Evolutionary conservation across 1,140 invertebrate genomes (phyloP).

Genomic region (Ostrea edulis): DNA sequence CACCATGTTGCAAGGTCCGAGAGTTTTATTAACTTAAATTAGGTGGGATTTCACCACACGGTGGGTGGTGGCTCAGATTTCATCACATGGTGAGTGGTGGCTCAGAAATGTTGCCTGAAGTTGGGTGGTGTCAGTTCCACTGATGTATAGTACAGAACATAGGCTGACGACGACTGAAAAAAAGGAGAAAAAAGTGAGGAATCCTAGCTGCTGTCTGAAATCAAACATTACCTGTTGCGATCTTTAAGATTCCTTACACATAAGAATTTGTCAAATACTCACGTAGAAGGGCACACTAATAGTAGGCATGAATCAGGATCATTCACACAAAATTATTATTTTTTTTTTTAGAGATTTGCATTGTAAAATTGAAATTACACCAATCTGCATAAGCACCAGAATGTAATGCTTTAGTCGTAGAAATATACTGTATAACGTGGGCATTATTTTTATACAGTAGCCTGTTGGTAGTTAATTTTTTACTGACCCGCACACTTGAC

Average conservation of each 20-base stretch:
- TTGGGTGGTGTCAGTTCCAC: slow-evolving; percentile 67
- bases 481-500: slow-evolving; percentile 83
- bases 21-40: too few relatives aligned
- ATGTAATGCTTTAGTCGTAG: background rate
- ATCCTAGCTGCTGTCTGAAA: too few relatives aligned
- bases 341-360: background rate
- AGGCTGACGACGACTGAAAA: slow-evolving; percentile 72
- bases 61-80: background rate
- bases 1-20: background rate
- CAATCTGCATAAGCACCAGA: background rate
- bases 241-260: background rate
- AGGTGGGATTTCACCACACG: background rate
- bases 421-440: background rate
- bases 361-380: background rate
- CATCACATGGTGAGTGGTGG: background rate
- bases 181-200: background rate
- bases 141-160: slow-evolving; percentile 72
- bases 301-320: background rate
- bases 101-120: slow-evolving; percentile 54
- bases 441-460: background rate
- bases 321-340: too few relatives aligned
- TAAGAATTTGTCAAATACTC: background rate
- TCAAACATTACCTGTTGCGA: too few relatives aligned
- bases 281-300: background rate
- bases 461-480: background rate